Evolutionary conservation across 2,888 invertebrate species (phyloP), one percentile per base, ranked within the genome.

Genomic region (Acanthosepion esculentum): DNA sequence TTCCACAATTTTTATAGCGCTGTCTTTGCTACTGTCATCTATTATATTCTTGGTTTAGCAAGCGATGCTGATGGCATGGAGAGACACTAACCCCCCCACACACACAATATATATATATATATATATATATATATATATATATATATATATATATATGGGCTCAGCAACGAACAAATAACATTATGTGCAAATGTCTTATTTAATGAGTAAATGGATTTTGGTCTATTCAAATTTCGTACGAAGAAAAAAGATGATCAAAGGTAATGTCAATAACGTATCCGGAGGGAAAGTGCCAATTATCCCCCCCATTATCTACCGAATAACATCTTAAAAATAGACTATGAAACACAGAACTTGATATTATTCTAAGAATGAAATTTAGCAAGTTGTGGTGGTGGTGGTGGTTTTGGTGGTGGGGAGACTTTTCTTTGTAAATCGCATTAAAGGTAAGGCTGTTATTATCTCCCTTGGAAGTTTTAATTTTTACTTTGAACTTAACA

Each of bases 351-450:
- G 15, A 12, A 50, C 50, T 50, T 64, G 20, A 8, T 15, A 78
- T 78, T 78, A 12, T n/a, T 78, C n/a, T 4, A 8, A n/a, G n/a
- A 78, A 78, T n/a, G 12, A 18, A 15, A n/a, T 78, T n/a, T 78
- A 12, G 33, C 15, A 78, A 12, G n/a, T 0, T n/a, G n/a, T n/a
- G n/a, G n/a, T 0, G 2, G 3, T 6, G n/a, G 6, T 23, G 0
- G 4, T 12, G 8, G 8, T n/a, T n/a, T 0, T 20, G 15, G 10
- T 78, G 8, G 29, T 41, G 0, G 2, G 41, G 41, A 41, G 41
- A 41, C 41, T 41, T 41, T 23, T 64, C 7, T 64, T 64, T 64
- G 20, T 64, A 64, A n/a, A n/a, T n/a, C n/a, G n/a, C n/a, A n/a
- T n/a, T n/a, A n/a, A 64, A 64, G 8, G 15, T 78, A 33, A 12